phyloP scores from a whole-genome alignment of 2,113 vertebrate species.

The Vulpes vulpes region DNA sequence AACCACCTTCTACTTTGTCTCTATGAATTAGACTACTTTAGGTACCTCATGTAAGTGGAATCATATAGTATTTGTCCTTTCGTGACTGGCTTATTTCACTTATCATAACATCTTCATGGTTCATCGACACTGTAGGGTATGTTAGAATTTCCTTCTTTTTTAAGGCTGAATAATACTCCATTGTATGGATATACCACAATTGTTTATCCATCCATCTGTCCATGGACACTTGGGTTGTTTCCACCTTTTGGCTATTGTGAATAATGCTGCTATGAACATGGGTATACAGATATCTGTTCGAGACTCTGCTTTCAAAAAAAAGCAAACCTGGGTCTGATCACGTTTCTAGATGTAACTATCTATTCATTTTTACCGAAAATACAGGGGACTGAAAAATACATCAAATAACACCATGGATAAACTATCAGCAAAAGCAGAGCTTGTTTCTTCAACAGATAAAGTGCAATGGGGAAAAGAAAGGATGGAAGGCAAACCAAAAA shows the following conservation, averaged over 20 bases:
- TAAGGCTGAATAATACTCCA: neutral
- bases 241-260: neutral
- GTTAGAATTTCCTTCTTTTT: neutral
- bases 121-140: neutral
- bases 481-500: neutral
- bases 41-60: neutral
- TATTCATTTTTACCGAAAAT: neutral
- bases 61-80: neutral
- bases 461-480: neutral
- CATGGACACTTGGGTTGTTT: neutral
- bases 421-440: neutral
- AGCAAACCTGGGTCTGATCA: neutral
- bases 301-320: neutral
- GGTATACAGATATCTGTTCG: neutral
- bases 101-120: neutral
- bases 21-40: neutral
- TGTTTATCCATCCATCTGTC: neutral
- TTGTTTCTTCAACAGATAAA: neutral
- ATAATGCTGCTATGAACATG: neutral
- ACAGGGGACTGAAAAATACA: neutral
- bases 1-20: neutral
- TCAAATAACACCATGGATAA: neutral
- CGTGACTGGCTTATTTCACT: neutral
- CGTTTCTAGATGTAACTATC: neutral
- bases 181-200: neutral